A percentile compares a stretch with the other conserved stretches of the same genome.
These are phyloP conservation scores for Actinia equina DNA, from an alignment of 64 coral and sea anemone genomes.

Conservation along the genomic window DNA sequence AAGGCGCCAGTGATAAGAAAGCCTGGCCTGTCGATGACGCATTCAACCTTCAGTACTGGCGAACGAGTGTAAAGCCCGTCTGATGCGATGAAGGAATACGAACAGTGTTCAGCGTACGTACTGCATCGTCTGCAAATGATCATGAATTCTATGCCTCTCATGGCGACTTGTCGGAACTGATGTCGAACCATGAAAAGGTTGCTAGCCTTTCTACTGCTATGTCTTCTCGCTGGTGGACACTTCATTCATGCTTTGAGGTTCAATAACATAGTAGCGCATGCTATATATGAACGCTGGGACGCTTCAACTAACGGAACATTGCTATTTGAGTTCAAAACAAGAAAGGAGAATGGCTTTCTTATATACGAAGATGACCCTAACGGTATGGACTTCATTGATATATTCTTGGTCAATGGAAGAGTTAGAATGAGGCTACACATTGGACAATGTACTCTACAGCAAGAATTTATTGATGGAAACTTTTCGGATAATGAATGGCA, in stretches of 20 bases:
- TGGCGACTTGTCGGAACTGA: constrained; percentile 13
- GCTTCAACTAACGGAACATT: constrained; percentile 55
- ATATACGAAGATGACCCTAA: constrained; percentile 74
- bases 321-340: constrained; percentile 67
- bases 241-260: constrained; percentile 21
- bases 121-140: constrained; percentile 2
- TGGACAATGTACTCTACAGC: constrained; percentile 46
- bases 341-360: constrained; percentile 55
- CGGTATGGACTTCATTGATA: constrained; percentile 67
- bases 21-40: constrained; percentile 19
- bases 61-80: constrained; percentile 1
- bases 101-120: not conserved
- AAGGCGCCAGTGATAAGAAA: constrained; percentile 27
- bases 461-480: constrained; percentile 54
- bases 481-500: constrained; percentile 74
- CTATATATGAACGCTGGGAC: constrained; percentile 68
- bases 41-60: not conserved
- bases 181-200: constrained; percentile 26
- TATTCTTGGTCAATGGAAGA: constrained; percentile 72
- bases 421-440: constrained; percentile 62
- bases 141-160: not conserved
- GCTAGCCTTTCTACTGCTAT: not conserved
- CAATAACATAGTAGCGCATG: constrained; percentile 17
- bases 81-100: constrained; percentile 2
- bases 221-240: not conserved